These are phyloP conservation scores for Tokudaia tokunoshimensis DNA, from an alignment of 2,797 vertebrate species.

Conservation along the genomic window DNA sequence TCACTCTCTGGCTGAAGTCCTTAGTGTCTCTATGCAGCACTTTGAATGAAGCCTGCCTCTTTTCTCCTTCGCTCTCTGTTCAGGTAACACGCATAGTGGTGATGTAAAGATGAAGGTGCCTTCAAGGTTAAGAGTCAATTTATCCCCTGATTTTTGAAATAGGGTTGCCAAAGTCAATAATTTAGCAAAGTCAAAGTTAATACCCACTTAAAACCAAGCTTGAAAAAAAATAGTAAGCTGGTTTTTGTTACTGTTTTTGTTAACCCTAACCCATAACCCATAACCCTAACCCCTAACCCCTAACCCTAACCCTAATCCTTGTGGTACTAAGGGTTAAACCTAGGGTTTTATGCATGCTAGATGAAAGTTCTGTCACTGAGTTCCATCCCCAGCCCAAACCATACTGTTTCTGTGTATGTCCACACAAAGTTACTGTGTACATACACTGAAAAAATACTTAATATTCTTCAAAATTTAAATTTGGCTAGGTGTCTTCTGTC, in stretches of 20 bases:
- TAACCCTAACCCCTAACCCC: neutral
- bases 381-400: neutral
- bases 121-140: neutral
- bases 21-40: neutral
- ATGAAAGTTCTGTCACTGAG: neutral
- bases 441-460: neutral
- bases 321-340: too few relatives aligned
- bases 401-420: neutral
- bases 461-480: slow-evolving; percentile 27
- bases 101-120: neutral
- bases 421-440: neutral
- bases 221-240: neutral
- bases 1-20: neutral
- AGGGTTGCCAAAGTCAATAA: neutral
- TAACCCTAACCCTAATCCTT: neutral
- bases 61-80: neutral
- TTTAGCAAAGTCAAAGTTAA: slow-evolving; percentile 43
- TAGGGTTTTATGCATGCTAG: neutral
- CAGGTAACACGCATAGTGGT: neutral
- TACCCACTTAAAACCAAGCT: neutral
- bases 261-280: too few relatives aligned
- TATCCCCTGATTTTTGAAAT: neutral
- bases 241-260: neutral
- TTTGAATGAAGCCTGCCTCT: neutral
- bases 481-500: neutral